Evolutionary conservation across 2,113 vertebrate species (phyloP), one percentile per base, ranked within the genome.

Genomic region (Anser brachyrhynchus): DNA sequence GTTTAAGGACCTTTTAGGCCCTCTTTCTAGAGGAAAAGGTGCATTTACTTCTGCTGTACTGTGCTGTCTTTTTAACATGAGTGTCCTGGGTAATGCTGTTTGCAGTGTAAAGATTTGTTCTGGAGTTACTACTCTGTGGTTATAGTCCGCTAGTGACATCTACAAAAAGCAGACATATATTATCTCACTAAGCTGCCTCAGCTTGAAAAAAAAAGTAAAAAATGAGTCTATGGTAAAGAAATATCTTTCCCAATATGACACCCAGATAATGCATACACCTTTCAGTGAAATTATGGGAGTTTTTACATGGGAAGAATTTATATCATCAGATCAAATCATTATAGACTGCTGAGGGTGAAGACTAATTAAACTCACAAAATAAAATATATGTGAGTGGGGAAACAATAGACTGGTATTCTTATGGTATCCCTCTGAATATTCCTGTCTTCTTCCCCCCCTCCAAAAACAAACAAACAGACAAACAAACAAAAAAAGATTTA

Each of bases 111-210:
- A 65, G 59, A 84, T 95, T 95, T 94, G 22, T 90, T 93, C 65
- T 77, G 85, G 72, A 84, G 31, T 95, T 92, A 62, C 1, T 0
- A 29, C 37, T 92, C 0, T 1, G 8, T 90, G 67, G 52, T 95
- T 74, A 74, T 67, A 94, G 75, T 93, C 64, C 79, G 83, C 69
- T 74, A 88, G 72, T 86, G 88, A 75, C 59, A 90, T 77, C 59
- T 71, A 67, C 51, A 86, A 94, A 90, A 83, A 84, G 11, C 55
- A 93, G 46, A 83, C 61, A 51, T 80, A 83, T 74, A 73, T 95
- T 49, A 87, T 87, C 58, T 92, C 41, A 76, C 82, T 91, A 92
- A 93, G 11, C 28, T 93, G 29, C 26, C 21, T 88, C 25, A 41
- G 22, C 29, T 58, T 80, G 76, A 73, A 88, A 89, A 84, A 67